phyloP scores from a whole-genome alignment of 92 coral and sea anemone genomes.

The Pocillopora grandis region DNA sequence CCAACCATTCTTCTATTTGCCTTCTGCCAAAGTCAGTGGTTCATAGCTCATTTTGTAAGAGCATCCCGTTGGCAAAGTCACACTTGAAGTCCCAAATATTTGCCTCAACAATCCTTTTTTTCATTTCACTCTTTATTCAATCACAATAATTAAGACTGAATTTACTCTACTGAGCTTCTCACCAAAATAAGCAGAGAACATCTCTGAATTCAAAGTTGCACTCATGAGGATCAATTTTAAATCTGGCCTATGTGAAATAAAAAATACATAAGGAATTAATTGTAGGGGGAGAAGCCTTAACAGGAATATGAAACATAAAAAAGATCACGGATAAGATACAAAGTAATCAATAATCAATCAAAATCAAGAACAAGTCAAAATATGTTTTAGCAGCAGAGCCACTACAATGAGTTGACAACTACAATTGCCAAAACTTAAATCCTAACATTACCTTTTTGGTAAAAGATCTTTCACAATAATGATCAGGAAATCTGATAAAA shows the following conservation, averaged over 20 bases:
- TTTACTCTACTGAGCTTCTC: slow-evolving; percentile 4
- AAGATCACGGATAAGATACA: not conserved
- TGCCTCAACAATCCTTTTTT: too few species aligned
- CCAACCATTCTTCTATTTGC: too few species aligned
- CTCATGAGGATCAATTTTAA: slow-evolving; percentile 93
- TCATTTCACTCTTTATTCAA: too few species aligned
- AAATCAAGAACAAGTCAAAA: not conserved
- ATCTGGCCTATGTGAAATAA: slow-evolving; percentile 69
- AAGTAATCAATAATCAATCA: not conserved
- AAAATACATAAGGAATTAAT: not conserved
- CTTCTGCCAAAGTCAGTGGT: too few species aligned
- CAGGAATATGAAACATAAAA: too few species aligned
- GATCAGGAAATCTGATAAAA: slow-evolving; percentile 89
- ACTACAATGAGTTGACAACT: not conserved
- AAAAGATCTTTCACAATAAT: slow-evolving; percentile 86
- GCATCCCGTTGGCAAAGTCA: too few species aligned
- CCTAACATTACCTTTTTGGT: slow-evolving; percentile 60
- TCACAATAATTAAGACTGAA: too few species aligned
- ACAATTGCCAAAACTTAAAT: not conserved
- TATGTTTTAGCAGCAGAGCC: not conserved
- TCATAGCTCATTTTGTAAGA: too few species aligned
- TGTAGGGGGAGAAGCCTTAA: too few species aligned
- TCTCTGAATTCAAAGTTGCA: slow-evolving; percentile 97
- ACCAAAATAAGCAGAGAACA: slow-evolving; percentile 95
- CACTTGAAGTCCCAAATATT: too few species aligned